Evolutionary conservation across 2,888 invertebrate species (phyloP), one percentile per base, ranked within the genome.

Genomic region (Mongoloraphidia duomilia): DNA sequence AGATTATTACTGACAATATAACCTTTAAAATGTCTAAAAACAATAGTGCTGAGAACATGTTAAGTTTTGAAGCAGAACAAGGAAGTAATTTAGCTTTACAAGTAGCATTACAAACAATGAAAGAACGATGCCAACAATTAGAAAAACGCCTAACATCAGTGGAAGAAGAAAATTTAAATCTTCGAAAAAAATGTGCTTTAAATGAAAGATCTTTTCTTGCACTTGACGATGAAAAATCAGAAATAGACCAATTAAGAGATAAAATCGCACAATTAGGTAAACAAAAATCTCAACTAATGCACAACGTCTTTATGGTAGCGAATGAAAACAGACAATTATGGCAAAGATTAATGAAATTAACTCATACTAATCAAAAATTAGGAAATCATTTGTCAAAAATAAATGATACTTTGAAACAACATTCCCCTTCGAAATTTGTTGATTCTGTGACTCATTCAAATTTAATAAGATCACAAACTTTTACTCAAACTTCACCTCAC

Each of bases 251-350:
- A 35, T 62, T 82, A n/a, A 70, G 78, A 52, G 73, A 76, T 54
- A 79, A 80, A 63, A 72, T 87, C 17, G 76, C 79, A 14, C 80
- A 84, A 53, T 67, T 88, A 49, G 76, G 73, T 11, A 80, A 82
- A 58, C 84, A 87, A 61, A 88, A 86, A 60, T 76, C 79, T 1
- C 85, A 86, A 60, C 67, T 89, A 0, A 75, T 80, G 57, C 83
- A 84, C 61, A 85, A 85, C 60, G 76, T 87, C 34, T 78, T 76
- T 57, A 85, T 89, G 84, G 85, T 89, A 9, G 82, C 86, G 3
- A 76, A 77, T 57, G 89, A 89, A 65, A 89, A 89, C 63, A 80
- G 82, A 59, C 82, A 82, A 55, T 66, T 89, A 40, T 89, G 89
- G 89, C 78, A 74, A 49, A 78, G 82, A 59, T 70, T 89, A 49